A percentile compares a stretch with the other conserved stretches of the same genome.
Evolutionary conservation across 2,797 vertebrate species (phyloP).

Genomic region (Peromyscus aztecus): DNA sequence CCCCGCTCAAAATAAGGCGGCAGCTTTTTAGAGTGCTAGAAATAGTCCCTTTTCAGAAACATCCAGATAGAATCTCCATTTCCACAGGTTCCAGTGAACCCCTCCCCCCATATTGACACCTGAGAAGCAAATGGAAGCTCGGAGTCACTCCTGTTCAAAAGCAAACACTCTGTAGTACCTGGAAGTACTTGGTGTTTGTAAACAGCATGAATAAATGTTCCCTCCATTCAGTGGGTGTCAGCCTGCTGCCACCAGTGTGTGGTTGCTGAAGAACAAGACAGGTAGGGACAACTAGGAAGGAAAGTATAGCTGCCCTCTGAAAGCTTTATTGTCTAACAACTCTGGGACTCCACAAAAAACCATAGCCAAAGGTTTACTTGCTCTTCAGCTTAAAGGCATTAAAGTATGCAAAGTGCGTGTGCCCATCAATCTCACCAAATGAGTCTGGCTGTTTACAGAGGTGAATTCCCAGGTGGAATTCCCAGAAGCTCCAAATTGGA

Average conservation of each 20-base stretch:
- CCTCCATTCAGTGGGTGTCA: neutral
- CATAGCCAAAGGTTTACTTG: neutral
- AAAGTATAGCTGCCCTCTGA: neutral
- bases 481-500: constrained; percentile 2
- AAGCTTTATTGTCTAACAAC: neutral
- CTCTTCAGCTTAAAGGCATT: constrained; percentile 34
- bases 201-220: neutral
- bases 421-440: neutral
- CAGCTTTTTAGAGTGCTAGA: neutral
- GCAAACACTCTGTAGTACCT: neutral
- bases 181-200: neutral
- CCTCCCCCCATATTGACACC: neutral
- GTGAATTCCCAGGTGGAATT: constrained; percentile 25
- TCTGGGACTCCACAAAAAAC: neutral
- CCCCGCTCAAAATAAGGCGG: neutral
- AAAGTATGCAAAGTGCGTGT: neutral
- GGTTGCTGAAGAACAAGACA: neutral
- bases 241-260: neutral
- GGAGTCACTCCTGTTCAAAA: neutral
- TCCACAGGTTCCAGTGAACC: neutral
- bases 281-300: neutral
- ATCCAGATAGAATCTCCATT: neutral
- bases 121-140: neutral
- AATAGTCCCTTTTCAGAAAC: neutral
- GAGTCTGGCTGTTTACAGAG: neutral